Evolutionary conservation across 2,797 vertebrate genomes (phyloP), one percentile per base, ranked within the genome.

Genomic region (Glossophaga mutica): DNA sequence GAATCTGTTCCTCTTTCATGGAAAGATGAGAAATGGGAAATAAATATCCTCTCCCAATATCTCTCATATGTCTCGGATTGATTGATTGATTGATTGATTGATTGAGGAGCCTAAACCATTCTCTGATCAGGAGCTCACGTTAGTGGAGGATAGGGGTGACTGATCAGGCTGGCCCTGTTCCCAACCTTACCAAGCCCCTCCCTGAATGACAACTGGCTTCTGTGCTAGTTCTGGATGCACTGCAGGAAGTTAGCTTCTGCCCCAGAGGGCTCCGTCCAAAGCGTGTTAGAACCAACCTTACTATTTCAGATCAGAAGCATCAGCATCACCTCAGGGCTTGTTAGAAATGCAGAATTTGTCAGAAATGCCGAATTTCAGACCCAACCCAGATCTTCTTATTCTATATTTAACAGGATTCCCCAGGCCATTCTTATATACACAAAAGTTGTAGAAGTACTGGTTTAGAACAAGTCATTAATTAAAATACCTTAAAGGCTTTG

Each of bases 391-490:
- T 62, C 76, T 42, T 73, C 62, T 83, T 62, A 82, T 68, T 96
- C 34, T 52, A 42, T 78, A 86, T 62, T 96, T 92, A 76, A 94
- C 48, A 89, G 62, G 59, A 94, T 95, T 95, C 73, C 70, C 86
- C 34, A 79, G 85, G 50, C 92, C 95, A 95, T 92, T 94, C 55
- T 55, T 88, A 34, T 18, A 50, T 82, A 78, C 59, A 87, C 90
- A 78, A 78, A 95, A 92, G 44, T 68, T 85, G 24, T 32, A 95
- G 62, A 83, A 79, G 68, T 14, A 39, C 34, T 87, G 90, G 68
- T 34, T 78, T 95, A 96, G 81, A 78, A 83, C 57, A 87, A 87
- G 57, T 93, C 34, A 94, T 94, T 94, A 88, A 95, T 92, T 96
- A 86, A 96, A 92, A 50, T 65, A 87, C 78, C 71, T 90, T 90